Conservation (phyloP, 1,140 invertebrate genomes). For the Drosophila ambigua region DNA sequence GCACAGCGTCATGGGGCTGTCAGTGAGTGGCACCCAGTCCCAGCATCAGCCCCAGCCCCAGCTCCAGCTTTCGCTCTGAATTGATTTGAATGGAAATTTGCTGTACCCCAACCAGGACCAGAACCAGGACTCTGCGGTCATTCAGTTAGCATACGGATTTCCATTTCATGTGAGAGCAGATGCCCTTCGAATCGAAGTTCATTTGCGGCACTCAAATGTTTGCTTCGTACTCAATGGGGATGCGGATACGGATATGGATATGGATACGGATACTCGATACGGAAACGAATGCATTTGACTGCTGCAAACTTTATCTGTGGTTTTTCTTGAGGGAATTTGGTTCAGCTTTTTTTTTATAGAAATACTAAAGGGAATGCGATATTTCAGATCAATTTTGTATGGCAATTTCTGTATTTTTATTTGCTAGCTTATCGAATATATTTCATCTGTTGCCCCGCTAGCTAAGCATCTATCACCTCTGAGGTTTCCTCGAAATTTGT, state of each 20-base stretch:
- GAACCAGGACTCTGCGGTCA: conserved; percentile 1
- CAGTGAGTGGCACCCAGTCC: conserved; percentile 9
- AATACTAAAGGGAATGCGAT: too few relatives aligned
- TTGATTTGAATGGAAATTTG: conserved; percentile 34
- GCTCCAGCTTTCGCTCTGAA: conserved; percentile 6
- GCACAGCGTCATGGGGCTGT: not conserved
- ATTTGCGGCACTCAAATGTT: too few relatives aligned
- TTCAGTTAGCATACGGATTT: not conserved
- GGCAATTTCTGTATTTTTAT: not conserved
- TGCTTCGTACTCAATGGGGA: too few relatives aligned
- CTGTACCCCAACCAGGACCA: not conserved
- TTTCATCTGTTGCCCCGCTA: not conserved
- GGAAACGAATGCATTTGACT: too few relatives aligned
- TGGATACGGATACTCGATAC: too few relatives aligned
- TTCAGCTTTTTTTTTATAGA: too few relatives aligned
- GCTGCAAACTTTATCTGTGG: too few relatives aligned
- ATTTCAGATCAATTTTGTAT: not conserved
- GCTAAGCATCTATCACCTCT: conserved; percentile 8
- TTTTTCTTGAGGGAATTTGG: too few relatives aligned
- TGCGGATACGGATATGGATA: too few relatives aligned
- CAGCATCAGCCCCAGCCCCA: not conserved
- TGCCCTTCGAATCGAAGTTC: too few relatives aligned
- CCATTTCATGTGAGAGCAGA: too few relatives aligned
- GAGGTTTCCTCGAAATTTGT: conserved; percentile 22
- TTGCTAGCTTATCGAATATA: conserved; percentile 1